Evolutionary conservation across 2,113 vertebrate genomes (phyloP), one percentile per base, ranked within the genome.

Genomic region (Ursus arctos): DNA sequence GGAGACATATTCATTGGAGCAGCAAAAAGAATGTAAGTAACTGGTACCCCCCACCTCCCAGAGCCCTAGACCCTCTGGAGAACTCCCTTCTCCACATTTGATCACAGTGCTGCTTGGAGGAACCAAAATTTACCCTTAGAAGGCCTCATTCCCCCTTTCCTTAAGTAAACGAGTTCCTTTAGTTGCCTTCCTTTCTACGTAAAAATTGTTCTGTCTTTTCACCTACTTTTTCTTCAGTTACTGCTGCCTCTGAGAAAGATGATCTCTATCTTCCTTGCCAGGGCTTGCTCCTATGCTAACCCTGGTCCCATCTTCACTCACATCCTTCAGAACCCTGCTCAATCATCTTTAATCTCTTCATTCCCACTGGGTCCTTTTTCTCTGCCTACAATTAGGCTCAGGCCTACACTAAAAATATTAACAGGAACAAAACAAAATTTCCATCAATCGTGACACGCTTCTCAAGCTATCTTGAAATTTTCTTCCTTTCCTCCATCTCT

Each of bases 371-470:
- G 36, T 67, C 61, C 49, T 91, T 76, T 13, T 76, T 51, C 92
- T 96, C 53, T 49, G 40, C 28, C 59, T 47, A 88, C 18, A 28
- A n/a, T 36, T 47, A 92, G 40, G 53, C 26, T 67, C 15, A 13
- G 65, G 22, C 11, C n/a, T 67, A 82, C 79, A 94, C 11, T 85
- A 40, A 95, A 95, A 92, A 88, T 57, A 95, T 61, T 51, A 83
- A 43, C 6, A 33, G 7, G 40, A 91, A 90, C 22, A 57, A 92
- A 76, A 77, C n/a, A 88, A 77, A 89, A 91, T 49, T 49, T 33
- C 26, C 40, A 93, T 80, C 43, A 83, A 53, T 88, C 10, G 72
- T 69, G 22, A 71, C 43, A 85, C 7, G 1, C 14, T 49, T 95
- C 24, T 91, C 40, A 85, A 81, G 69, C 1, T 10, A 47, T 69